Evolutionary conservation across 1,140 invertebrate genomes (phyloP).

Genomic region (Trichonephila clavata): DNA sequence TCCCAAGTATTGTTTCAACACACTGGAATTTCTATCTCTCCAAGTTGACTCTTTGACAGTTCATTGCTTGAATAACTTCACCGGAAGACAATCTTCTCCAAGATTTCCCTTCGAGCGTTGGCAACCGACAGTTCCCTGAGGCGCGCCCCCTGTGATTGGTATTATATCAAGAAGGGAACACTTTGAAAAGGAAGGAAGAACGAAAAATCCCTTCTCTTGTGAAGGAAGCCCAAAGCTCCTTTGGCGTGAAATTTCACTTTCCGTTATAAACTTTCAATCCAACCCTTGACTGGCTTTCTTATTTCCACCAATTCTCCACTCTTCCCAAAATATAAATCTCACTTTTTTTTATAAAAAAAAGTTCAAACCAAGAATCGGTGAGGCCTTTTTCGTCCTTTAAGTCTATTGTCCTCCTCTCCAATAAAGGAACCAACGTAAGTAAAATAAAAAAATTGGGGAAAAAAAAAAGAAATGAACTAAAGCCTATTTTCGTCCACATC

Average conservation of each 20-base stretch:
- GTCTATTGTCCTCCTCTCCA: slow-evolving; percentile 65
- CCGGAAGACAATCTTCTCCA: slow-evolving; percentile 62
- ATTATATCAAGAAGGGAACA: slow-evolving; percentile 43
- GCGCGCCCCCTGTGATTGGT: slow-evolving; percentile 42
- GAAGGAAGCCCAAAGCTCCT: slow-evolving; percentile 36
- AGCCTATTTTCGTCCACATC: slow-evolving; percentile 68
- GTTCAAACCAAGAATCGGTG: slow-evolving; percentile 2
- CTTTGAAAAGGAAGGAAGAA: not conserved
- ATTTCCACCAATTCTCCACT: slow-evolving; percentile 34
- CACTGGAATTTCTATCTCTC: not conserved
- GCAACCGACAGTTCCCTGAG: slow-evolving; percentile 26
- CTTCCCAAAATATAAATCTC: slow-evolving; percentile 58
- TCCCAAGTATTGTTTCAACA: not conserved
- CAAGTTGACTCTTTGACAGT: slow-evolving; percentile 36
- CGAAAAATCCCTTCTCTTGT: slow-evolving; percentile 4
- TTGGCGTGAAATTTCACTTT: slow-evolving; percentile 76
- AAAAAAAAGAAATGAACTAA: slow-evolving; percentile 44
- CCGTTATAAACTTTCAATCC: slow-evolving; percentile 63
- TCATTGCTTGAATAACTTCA: slow-evolving; percentile 1
- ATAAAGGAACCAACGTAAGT: slow-evolving; percentile 56
- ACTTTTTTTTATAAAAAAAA: slow-evolving; percentile 18
- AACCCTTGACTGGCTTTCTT: slow-evolving; percentile 72
- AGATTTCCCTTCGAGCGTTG: slow-evolving; percentile 48
- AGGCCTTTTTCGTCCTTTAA: slow-evolving; percentile 36
- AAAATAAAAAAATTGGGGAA: not conserved